Percentiles rank a stretch among this genome's conserved stretches.
phyloP scores from a whole-genome alignment of 2,113 vertebrate species.

The Myiozetetes cayanensis region DNA sequence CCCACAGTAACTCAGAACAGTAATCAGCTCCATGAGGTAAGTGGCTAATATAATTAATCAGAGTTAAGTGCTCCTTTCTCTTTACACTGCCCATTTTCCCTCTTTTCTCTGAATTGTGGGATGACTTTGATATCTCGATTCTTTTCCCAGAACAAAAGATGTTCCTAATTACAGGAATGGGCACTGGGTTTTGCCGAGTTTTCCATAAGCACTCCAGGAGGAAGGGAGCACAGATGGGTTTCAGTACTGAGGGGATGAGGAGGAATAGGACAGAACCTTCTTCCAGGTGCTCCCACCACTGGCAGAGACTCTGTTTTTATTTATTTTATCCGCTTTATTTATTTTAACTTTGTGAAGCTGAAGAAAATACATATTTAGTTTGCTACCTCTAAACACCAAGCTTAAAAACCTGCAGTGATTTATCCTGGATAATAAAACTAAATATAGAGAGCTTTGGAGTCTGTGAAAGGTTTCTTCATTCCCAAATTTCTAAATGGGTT shows the following conservation, averaged over 20 bases:
- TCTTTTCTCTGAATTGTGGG: not conserved
- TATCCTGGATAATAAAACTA: not conserved
- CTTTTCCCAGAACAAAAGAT: not conserved
- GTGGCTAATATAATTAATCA: not conserved
- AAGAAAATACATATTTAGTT: not conserved
- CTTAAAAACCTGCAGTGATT: not conserved
- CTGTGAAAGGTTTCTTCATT: not conserved
- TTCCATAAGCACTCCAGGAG: accelerated
- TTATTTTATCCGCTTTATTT: not conserved
- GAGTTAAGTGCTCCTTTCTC: not conserved
- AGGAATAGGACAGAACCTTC: not conserved
- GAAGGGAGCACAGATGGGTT: not conserved
- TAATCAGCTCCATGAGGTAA: not conserved
- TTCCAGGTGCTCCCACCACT: not conserved
- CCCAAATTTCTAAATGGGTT: not conserved
- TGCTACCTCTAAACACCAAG: not conserved
- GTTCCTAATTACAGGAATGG: accelerated
- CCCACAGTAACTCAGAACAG: not conserved
- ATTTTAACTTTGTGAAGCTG: not conserved
- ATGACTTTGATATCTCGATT: not conserved
- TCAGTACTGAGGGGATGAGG: not conserved
- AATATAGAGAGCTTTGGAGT: not conserved
- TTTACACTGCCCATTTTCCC: not conserved
- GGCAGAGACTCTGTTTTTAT: not conserved
- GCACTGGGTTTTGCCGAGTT: not conserved